phyloP scores from a whole-genome alignment of 2,797 vertebrate genomes.

The Craterocephalus amniculus region DNA sequence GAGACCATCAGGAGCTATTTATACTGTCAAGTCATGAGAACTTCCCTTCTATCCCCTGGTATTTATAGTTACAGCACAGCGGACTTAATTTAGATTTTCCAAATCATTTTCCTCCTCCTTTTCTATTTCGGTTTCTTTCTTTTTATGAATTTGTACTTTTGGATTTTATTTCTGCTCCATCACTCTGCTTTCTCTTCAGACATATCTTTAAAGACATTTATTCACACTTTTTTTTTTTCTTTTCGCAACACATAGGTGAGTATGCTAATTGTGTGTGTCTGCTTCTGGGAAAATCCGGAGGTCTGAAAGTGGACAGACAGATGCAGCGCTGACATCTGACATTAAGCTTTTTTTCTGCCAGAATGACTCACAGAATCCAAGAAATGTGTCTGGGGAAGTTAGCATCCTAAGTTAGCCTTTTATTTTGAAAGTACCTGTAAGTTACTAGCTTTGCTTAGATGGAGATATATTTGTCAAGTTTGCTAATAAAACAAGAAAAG shows the following conservation, averaged over 20 bases:
- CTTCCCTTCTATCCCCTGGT: slow-evolving; percentile 37
- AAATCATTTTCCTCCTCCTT: slow-evolving; percentile 11
- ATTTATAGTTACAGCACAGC: slow-evolving; percentile 52
- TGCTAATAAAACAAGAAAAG: neutral
- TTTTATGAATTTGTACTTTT: slow-evolving; percentile 1
- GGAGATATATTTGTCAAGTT: neutral
- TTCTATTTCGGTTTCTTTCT: slow-evolving; percentile 18
- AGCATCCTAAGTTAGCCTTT: neutral
- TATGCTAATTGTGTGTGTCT: no score
- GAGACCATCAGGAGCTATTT: slow-evolving; percentile 56
- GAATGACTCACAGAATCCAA: neutral
- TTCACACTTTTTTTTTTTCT: no score
- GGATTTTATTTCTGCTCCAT: neutral
- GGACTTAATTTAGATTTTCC: slow-evolving; percentile 45
- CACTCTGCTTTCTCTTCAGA: neutral
- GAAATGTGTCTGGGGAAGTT: neutral
- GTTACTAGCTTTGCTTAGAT: neutral
- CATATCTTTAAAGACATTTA: neutral
- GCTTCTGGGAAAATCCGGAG: neutral
- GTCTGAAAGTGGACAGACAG: neutral
- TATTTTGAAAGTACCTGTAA: neutral
- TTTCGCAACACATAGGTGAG: no score
- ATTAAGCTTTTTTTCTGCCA: neutral
- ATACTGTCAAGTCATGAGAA: slow-evolving; percentile 71
- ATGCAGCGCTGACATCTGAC: neutral